Percentiles rank a stretch among this genome's conserved stretches.
These are phyloP conservation scores for Eunapius fragilis DNA, from an alignment of 37 sponge, comb jelly and placozoan genomes.

Conservation along the genomic window DNA sequence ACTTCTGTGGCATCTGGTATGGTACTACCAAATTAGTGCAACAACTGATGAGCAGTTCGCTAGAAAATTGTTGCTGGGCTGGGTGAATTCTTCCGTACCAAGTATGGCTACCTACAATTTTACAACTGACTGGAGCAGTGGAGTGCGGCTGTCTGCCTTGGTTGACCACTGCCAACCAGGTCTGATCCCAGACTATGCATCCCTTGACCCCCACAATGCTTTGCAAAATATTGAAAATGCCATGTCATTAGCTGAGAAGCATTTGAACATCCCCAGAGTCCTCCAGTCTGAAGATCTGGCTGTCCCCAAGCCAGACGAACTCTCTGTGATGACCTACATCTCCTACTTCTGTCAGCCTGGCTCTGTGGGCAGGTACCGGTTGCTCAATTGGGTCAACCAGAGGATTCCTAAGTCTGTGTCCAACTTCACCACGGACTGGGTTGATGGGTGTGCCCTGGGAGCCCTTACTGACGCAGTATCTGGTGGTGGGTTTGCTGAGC, in stretches of 20 bases:
- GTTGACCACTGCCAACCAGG: slow-evolving; percentile 73
- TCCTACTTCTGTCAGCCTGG: slow-evolving; percentile 69
- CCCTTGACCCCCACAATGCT: slow-evolving; percentile 28
- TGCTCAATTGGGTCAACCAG: slow-evolving; percentile 63
- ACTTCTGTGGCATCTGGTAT: slow-evolving; percentile 69
- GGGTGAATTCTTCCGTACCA: slow-evolving; percentile 65
- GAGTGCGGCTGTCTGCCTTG: slow-evolving; percentile 52
- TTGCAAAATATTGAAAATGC: slow-evolving; percentile 52
- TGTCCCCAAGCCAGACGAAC: slow-evolving; percentile 70
- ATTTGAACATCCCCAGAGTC: slow-evolving; percentile 63
- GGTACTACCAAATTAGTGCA: slow-evolving; percentile 46
- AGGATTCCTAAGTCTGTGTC: slow-evolving; percentile 57
- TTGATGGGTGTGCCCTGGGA: slow-evolving; percentile 62
- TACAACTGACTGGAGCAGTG: slow-evolving; percentile 76
- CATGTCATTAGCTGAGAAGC: slow-evolving; percentile 67
- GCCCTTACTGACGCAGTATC: slow-evolving; percentile 58
- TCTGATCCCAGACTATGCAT: slow-evolving; percentile 28
- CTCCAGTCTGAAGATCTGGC: slow-evolving; percentile 50
- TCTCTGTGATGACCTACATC: slow-evolving; percentile 74
- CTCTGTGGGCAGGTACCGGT: slow-evolving; percentile 49
- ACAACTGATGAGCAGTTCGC: no score
- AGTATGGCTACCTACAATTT: slow-evolving; percentile 36
- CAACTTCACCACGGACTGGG: slow-evolving; percentile 73
- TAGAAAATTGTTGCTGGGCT: slow-evolving; percentile 36
- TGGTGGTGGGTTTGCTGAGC: slow-evolving; percentile 21